Evolutionary conservation across 2,888 invertebrate species (phyloP).

Genomic region (Pachymerium ferrugineum): DNA sequence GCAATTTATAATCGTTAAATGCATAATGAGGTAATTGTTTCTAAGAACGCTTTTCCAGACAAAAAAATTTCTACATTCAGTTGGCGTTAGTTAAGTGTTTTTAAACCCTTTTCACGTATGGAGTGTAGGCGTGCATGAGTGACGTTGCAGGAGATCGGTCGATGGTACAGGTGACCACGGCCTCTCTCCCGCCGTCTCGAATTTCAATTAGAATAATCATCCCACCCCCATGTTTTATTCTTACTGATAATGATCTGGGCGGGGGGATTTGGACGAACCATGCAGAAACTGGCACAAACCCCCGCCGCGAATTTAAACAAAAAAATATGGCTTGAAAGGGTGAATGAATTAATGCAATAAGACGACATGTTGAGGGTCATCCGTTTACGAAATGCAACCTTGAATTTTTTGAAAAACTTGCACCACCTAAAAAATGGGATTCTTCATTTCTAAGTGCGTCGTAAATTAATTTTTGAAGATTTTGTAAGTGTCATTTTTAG

Average conservation of each 20-base stretch:
- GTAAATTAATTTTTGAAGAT: too few relatives aligned
- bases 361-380: neutral
- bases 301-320: neutral
- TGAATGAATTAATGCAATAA: neutral
- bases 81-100: neutral
- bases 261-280: too few relatives aligned
- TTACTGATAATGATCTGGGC: too few relatives aligned
- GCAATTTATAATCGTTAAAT: neutral
- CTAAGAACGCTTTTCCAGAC: neutral
- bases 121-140: neutral
- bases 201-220: conserved; percentile 12
- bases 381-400: neutral
- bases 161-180: neutral
- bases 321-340: conserved; percentile 1
- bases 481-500: too few relatives aligned
- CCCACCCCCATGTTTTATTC: too few relatives aligned
- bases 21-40: too few relatives aligned
- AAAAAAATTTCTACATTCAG: neutral
- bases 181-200: neutral
- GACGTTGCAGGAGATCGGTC: neutral
- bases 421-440: too few relatives aligned
- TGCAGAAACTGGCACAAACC: too few relatives aligned
- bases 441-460: too few relatives aligned
- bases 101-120: conserved; percentile 3
- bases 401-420: too few relatives aligned